Conservation (phyloP, 2,888 invertebrate genomes). For the Sisyra terminalis region DNA sequence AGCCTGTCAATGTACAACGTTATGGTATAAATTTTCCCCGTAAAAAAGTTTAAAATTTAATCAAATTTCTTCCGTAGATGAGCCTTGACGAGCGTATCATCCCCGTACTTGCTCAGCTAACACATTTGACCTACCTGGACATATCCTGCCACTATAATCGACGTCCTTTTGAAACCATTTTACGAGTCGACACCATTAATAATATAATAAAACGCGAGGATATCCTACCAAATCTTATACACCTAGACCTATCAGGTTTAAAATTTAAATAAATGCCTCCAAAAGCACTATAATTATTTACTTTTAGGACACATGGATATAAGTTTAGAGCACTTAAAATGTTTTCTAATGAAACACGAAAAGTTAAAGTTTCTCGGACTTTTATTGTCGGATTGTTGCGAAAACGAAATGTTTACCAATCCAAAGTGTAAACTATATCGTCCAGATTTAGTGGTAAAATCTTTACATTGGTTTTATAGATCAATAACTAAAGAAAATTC, state of each 20-base stretch:
- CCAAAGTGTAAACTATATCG: slow-evolving; percentile 25
- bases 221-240: slow-evolving; percentile 35
- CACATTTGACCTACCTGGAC: slow-evolving; percentile 34
- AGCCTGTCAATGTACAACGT: slow-evolving; percentile 41
- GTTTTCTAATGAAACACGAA: slow-evolving; percentile 28
- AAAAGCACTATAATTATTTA: not conserved
- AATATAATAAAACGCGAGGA: slow-evolving; percentile 29
- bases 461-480: not conserved
- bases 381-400: slow-evolving; percentile 34
- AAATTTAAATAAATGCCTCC: too few species aligned
- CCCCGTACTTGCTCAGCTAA: slow-evolving; percentile 31
- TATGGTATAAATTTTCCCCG: slow-evolving; percentile 30
- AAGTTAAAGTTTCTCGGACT: slow-evolving; percentile 36
- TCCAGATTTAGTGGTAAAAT: slow-evolving; percentile 26
- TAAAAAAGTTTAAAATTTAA: not conserved
- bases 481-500: not conserved
- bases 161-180: slow-evolving; percentile 28
- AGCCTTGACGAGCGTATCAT: slow-evolving; percentile 18
- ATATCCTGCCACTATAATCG: slow-evolving; percentile 35
- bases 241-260: slow-evolving; percentile 44
- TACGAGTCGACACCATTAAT: slow-evolving; percentile 25
- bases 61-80: slow-evolving; percentile 2
- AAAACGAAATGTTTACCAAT: slow-evolving; percentile 31
- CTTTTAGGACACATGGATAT: slow-evolving; percentile 32
- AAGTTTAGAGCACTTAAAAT: slow-evolving; percentile 26